phyloP scores from a whole-genome alignment of 64 coral and sea anemone species.

The Pocillopora damicornis region DNA sequence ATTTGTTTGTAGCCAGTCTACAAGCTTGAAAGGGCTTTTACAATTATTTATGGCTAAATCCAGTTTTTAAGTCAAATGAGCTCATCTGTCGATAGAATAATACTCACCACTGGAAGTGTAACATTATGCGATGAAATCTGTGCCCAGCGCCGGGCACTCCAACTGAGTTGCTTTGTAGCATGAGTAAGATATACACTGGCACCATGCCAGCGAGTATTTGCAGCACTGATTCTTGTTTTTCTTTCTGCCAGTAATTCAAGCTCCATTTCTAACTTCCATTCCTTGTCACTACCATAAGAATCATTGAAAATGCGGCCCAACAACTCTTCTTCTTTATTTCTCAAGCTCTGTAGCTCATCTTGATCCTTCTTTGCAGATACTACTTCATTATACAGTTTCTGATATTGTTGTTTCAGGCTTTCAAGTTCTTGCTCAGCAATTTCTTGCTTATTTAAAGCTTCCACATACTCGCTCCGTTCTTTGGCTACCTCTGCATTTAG shows the following conservation, averaged over 20 bases:
- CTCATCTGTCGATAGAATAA: too few species aligned
- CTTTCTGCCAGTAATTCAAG: slow-evolving; percentile 65
- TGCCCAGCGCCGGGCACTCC: slow-evolving; percentile 78
- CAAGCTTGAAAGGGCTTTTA: too few species aligned
- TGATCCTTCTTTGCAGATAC: slow-evolving; percentile 42
- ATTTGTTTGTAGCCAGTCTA: too few species aligned
- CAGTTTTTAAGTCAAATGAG: too few species aligned
- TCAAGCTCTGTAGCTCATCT: slow-evolving; percentile 45
- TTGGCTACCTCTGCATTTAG: slow-evolving; percentile 64
- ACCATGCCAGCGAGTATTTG: slow-evolving; percentile 67
- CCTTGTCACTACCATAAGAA: slow-evolving; percentile 84
- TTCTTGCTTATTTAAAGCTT: slow-evolving; percentile 89
- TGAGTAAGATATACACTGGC: slow-evolving; percentile 62
- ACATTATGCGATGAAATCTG: slow-evolving; percentile 72
- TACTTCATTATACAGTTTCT: slow-evolving; percentile 65
- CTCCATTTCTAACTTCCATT: slow-evolving; percentile 85
- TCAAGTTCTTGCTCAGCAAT: slow-evolving; percentile 82
- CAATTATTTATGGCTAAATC: too few species aligned
- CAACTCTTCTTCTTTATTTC: slow-evolving; percentile 55
- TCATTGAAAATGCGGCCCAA: slow-evolving; percentile 88
- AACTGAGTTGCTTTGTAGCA: slow-evolving; percentile 60
- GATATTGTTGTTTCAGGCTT: slow-evolving; percentile 71
- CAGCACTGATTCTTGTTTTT: slow-evolving; percentile 63
- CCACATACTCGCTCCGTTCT: slow-evolving; percentile 80
- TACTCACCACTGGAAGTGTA: slow-evolving; percentile 64